A percentile compares a stretch with the other conserved stretches of the same genome.
These are phyloP conservation scores for Leptocoma aspasia DNA, from an alignment of 2,113 vertebrate species.

Conservation along the genomic window DNA sequence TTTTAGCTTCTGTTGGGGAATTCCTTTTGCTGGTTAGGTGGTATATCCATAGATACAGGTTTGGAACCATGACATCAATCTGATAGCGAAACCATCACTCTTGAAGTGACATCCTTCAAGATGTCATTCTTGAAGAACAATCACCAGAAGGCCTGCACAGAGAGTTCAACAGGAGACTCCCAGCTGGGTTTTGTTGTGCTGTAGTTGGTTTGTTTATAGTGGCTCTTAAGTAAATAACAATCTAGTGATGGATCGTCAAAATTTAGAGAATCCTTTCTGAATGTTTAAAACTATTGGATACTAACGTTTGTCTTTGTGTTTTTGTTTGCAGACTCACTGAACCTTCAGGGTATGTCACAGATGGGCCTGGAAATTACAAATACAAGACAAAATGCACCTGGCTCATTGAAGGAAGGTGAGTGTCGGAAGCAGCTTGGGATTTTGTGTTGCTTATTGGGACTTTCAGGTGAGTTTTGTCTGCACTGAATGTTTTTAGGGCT, in stretches of 20 bases:
- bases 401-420: constrained; percentile 97
- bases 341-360: constrained; percentile 87
- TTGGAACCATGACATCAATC: neutral
- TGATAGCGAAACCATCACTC: neutral
- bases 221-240: neutral
- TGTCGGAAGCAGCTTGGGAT: neutral
- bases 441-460: neutral
- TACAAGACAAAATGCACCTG: constrained; percentile 99
- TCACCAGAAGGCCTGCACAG: too few species aligned
- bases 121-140: accelerated
- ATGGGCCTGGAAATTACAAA: constrained; percentile 97
- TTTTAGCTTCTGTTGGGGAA: neutral
- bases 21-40: neutral
- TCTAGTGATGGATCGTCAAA: neutral
- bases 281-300: neutral
- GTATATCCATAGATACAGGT: neutral
- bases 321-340: constrained; percentile 83
- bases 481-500: neutral
- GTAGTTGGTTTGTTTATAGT: neutral
- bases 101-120: neutral
- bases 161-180: neutral
- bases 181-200: neutral
- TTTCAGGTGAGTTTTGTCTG: neutral
- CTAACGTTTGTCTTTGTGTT: neutral
- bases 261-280: neutral